phyloP scores from a whole-genome alignment of 2,113 vertebrate species.

The Numida meleagris region DNA sequence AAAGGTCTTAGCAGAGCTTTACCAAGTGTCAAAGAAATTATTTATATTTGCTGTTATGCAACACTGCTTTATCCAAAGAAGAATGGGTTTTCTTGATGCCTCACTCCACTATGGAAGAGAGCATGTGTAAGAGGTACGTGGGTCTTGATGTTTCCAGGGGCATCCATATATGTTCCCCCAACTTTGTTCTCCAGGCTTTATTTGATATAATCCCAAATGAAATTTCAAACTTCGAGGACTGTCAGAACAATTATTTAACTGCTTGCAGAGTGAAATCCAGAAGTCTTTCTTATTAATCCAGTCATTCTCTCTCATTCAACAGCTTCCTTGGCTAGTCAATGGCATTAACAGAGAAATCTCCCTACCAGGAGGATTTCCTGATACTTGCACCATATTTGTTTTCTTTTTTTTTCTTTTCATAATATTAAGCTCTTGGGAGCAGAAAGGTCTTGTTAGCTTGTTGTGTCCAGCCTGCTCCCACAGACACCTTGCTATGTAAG shows the following conservation, averaged over 20 bases:
- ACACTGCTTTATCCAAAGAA: neutral
- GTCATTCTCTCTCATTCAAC: neutral
- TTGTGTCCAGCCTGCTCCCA: neutral
- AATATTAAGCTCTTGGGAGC: neutral
- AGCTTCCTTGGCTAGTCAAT: neutral
- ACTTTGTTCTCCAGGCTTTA: neutral
- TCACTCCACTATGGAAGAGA: neutral
- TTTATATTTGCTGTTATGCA: neutral
- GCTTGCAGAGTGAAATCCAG: neutral
- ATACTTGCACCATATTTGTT: neutral
- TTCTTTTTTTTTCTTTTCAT: neutral
- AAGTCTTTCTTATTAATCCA: neutral
- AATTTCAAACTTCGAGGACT: neutral
- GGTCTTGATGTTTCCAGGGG: neutral
- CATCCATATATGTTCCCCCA: neutral
- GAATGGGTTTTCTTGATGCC: neutral
- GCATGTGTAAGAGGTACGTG: neutral
- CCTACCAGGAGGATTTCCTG: neutral
- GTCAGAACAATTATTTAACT: slow-evolving; percentile 10
- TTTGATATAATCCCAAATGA: neutral
- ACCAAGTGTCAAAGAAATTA: neutral
- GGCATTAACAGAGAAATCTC: neutral
- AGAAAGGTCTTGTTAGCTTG: neutral
- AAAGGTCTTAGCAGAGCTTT: neutral
- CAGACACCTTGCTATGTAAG: neutral